Evolutionary conservation across 1,140 invertebrate species (phyloP).

Genomic region (Melanaphis sacchari): DNA sequence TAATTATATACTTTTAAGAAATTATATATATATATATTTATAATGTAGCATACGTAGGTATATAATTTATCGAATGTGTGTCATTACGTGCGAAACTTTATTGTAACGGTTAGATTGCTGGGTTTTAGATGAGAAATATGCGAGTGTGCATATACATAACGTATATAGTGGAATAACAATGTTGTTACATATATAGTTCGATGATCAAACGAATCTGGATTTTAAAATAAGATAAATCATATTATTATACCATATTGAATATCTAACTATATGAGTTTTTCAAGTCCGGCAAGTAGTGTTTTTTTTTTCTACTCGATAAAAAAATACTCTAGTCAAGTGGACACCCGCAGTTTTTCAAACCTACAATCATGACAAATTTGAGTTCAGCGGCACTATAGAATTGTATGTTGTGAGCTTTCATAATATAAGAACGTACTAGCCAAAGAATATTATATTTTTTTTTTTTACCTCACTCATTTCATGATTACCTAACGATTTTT

Average conservation of each 20-base stretch:
- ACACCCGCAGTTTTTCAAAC: no score
- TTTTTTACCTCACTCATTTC: neutral
- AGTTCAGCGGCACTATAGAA: neutral
- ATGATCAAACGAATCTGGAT: neutral
- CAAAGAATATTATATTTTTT: no score
- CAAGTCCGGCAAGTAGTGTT: no score
- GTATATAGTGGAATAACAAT: neutral
- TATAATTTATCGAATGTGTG: neutral
- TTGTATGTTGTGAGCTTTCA: no score
- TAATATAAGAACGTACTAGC: no score
- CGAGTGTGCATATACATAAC: neutral
- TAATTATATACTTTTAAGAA: neutral
- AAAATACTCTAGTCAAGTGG: no score
- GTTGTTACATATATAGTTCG: neutral
- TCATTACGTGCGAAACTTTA: neutral
- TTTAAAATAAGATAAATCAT: neutral
- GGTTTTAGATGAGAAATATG: neutral
- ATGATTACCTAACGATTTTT: neutral
- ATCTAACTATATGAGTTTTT: neutral
- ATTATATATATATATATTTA: neutral
- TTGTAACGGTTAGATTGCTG: neutral
- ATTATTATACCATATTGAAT: neutral
- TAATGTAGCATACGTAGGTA: neutral
- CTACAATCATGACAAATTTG: neutral
- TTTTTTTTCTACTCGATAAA: neutral